phyloP scores from a whole-genome alignment of 2,797 vertebrate species.

The Crenichthys baileyi region DNA sequence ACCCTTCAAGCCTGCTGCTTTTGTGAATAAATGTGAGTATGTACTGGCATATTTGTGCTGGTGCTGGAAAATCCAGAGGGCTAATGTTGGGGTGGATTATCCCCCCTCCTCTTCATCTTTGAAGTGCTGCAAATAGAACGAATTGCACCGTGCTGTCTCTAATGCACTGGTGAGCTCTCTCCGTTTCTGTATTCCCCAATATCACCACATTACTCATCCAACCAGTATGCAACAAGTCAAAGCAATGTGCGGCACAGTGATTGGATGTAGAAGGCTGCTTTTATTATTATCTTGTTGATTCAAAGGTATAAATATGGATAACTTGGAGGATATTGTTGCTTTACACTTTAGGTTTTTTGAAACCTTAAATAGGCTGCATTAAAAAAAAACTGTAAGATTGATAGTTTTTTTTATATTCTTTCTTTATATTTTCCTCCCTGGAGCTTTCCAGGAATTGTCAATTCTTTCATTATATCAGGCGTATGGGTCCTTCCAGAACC shows the following conservation, averaged over 20 bases:
- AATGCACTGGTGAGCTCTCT: conserved; percentile 73
- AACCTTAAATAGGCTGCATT: too few species aligned
- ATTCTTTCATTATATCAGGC: too few species aligned
- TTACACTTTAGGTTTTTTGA: not conserved
- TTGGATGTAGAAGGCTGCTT: conserved; percentile 33
- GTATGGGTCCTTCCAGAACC: too few species aligned
- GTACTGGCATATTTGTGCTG: conserved; percentile 35
- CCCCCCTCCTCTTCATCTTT: conserved; percentile 67
- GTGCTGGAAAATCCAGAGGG: conserved; percentile 63
- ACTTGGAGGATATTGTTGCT: not conserved
- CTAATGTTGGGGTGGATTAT: conserved; percentile 73
- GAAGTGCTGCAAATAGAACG: conserved; percentile 78
- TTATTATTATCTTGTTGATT: not conserved
- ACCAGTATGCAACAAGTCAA: conserved; percentile 44
- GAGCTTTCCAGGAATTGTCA: too few species aligned
- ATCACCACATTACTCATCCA: conserved; percentile 54
- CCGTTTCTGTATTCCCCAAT: conserved; percentile 56
- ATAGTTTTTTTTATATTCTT: too few species aligned
- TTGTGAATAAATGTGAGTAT: conserved; percentile 42
- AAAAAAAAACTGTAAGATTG: too few species aligned
- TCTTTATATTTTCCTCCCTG: too few species aligned
- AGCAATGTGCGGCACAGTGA: conserved; percentile 46
- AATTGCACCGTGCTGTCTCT: conserved; percentile 72
- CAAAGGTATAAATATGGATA: not conserved
- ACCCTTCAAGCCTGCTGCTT: conserved; percentile 55